phyloP scores from a whole-genome alignment of 2,113 vertebrate species.

The Ophiodon elongatus region DNA sequence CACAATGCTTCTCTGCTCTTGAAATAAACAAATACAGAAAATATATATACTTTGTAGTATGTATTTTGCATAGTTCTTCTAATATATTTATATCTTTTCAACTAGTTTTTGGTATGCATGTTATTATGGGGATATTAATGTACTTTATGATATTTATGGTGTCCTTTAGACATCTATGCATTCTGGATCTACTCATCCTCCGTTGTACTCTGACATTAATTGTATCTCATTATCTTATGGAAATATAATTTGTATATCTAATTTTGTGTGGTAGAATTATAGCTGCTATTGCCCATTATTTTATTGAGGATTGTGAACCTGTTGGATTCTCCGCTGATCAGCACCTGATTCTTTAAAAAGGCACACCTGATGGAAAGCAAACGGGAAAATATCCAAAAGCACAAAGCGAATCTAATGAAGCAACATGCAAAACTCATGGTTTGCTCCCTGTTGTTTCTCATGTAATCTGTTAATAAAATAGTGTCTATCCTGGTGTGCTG shows the following conservation, averaged over 20 bases:
- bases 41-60: not conserved
- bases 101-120: not conserved
- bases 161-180: not conserved
- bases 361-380: not conserved
- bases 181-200: not conserved
- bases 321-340: not conserved
- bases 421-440: not conserved
- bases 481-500: not conserved
- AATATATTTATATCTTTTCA: not conserved
- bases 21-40: conserved; percentile 27
- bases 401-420: not conserved
- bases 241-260: not conserved
- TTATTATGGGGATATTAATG: not conserved
- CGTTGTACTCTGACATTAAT: not conserved
- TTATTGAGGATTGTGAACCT: not conserved
- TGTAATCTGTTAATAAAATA: not conserved
- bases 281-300: not conserved
- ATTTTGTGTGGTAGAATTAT: not conserved
- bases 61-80: not conserved
- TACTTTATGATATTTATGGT: not conserved
- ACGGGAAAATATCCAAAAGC: no score
- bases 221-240: not conserved
- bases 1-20: not conserved
- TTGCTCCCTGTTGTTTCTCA: not conserved
- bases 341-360: not conserved